Conservation (phyloP, 2,797 vertebrate species). For the Epinephelus coioides region DNA sequence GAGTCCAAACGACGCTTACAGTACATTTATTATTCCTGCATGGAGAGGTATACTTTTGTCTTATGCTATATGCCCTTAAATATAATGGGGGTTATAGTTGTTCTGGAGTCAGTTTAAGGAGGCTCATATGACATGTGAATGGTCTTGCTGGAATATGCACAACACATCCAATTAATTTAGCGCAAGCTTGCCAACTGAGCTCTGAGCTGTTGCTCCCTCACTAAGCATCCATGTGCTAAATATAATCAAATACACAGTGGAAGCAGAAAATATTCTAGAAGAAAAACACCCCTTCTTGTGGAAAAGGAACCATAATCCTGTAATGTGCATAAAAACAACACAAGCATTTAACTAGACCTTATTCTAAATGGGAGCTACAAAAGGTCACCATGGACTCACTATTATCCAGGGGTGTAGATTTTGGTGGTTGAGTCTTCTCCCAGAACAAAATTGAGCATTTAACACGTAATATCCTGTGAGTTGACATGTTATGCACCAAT, state of each 20-base stretch:
- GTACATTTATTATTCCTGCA: background rate
- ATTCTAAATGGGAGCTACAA: background rate
- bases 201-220: constrained; percentile 31
- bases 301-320: background rate
- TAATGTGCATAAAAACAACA: background rate
- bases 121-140: background rate
- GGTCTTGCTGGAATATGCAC: constrained; percentile 37
- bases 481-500: too few relatives aligned
- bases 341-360: background rate
- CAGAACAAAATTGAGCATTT: too few relatives aligned
- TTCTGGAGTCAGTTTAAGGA: constrained; percentile 13
- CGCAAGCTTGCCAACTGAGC: constrained; percentile 45
- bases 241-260: constrained; percentile 36
- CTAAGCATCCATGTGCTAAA: constrained; percentile 36
- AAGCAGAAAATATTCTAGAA: background rate
- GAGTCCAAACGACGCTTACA: background rate
- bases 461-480: too few relatives aligned
- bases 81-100: background rate
- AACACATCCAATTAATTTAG: constrained; percentile 42
- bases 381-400: background rate
- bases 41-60: background rate
- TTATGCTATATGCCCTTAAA: background rate
- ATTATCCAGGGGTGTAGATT: too few relatives aligned
- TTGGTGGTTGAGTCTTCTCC: too few relatives aligned
- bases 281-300: constrained; percentile 1